Base-by-base conservation (phyloP, 2,113 vertebrate genomes). In the Lanius collurio region DNA sequence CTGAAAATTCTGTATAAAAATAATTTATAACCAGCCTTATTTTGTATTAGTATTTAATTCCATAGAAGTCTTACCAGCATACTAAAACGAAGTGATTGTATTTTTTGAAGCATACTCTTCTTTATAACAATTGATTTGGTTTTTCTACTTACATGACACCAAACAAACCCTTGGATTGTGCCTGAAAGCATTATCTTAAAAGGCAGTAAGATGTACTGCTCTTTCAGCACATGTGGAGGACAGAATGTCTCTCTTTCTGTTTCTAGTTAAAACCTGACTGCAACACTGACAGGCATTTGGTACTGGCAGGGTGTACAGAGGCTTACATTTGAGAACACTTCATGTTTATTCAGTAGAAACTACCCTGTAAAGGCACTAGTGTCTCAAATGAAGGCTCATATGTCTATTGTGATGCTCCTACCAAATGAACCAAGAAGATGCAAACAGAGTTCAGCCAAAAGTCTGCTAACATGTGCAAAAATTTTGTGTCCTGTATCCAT, bases 271-370 rank as follows among this genome's bases (percentile, higher is more conserved):
- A 94, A 42, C 52, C 44, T 13, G 20, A 68, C 35, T 74, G 68
- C 39, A 83, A n/a, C 17, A 37, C 17, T 37, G 42, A 82, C 15
- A 75, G 42, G 17, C 68, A 76, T 75, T 91, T 92, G 89, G 44
- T 92, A 92, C 46, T 44, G 70, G 91, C 21, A 93, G 63, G 75
- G 77, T 53, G 35, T 80, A 94, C 84, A 92, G 91, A 95, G 55
- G 77, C 59, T 89, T 85, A 92, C 62, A 91, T 55, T 94, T 94
- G 73, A 93, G 60, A 94, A 83, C 47, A 37, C 42, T 68, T 71
- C 44, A 85, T 56, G 55, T 60, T 91, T 92, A 83, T 71, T 93
- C 52, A 89, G n/a, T 2, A 97, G 69, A 91, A 97, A 95, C 56
- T 75, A 83, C 47, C 28, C 55, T 71, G 53, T 57, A 92, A 93